Evolutionary conservation across 2,797 vertebrate species (phyloP).

Genomic region (Sphenopsis melanotis): DNA sequence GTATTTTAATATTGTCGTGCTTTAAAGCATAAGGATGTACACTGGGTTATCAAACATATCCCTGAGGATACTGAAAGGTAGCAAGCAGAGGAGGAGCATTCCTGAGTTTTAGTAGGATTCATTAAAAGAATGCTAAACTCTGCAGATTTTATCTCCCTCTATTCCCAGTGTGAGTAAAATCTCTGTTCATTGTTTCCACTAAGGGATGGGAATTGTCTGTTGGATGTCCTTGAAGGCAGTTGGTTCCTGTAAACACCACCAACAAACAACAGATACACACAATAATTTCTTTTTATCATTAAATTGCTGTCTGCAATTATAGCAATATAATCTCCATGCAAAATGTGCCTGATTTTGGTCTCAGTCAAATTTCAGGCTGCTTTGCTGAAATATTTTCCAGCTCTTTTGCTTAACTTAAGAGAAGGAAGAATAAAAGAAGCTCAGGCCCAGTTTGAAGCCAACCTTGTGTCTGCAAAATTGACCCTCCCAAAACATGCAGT

Average conservation of each 20-base stretch:
- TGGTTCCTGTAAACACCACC: not conserved
- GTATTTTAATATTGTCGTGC: not conserved
- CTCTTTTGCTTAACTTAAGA: not conserved
- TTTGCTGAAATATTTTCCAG: conserved; percentile 10
- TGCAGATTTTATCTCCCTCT: not conserved
- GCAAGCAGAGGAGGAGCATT: not conserved
- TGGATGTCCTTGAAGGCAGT: not conserved
- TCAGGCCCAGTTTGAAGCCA: not conserved
- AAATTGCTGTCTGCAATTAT: not conserved
- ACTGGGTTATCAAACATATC: not conserved
- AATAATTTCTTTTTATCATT: not conserved
- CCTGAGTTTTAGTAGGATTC: not conserved
- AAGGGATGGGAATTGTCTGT: not conserved
- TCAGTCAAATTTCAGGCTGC: not conserved
- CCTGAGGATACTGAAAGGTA: conserved; percentile 6
- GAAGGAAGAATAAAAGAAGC: not conserved
- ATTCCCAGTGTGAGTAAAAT: not conserved
- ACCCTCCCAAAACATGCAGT: not conserved
- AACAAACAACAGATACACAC: not conserved
- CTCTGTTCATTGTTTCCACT: not conserved
- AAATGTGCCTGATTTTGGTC: conserved; percentile 9
- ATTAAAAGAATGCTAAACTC: not conserved
- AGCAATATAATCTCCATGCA: not conserved
- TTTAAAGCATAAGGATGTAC: not conserved
- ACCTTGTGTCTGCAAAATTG: not conserved